A percentile compares a stretch with the other conserved stretches of the same genome.
phyloP scores from a whole-genome alignment of 2,888 invertebrate species.

The Poecilus cupreus region DNA sequence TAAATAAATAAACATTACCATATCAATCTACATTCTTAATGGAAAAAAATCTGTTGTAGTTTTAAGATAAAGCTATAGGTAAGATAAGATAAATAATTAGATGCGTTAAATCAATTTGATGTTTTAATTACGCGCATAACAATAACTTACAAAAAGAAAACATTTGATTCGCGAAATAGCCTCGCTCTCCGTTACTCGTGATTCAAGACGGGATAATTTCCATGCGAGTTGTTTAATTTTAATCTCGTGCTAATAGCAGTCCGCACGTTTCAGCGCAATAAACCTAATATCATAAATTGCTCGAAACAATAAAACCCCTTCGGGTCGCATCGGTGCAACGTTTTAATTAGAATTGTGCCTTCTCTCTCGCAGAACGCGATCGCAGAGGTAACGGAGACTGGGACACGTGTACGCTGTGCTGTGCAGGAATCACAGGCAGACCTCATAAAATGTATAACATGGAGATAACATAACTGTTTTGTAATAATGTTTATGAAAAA shows the following conservation, averaged over 20 bases:
- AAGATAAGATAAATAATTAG: slow-evolving; percentile 22
- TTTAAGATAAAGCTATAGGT: background rate
- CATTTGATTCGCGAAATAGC: background rate
- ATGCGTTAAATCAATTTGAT: slow-evolving; percentile 30
- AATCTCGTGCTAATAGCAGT: slow-evolving; percentile 52
- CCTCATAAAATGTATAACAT: slow-evolving; percentile 10
- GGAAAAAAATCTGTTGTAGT: background rate
- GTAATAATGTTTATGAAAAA: background rate
- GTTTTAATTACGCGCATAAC: slow-evolving; percentile 23
- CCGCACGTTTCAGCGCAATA: slow-evolving; percentile 51
- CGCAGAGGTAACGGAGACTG: too few relatives aligned
- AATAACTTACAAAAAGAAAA: slow-evolving; percentile 32
- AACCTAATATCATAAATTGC: slow-evolving; percentile 54
- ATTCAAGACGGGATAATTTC: slow-evolving; percentile 45
- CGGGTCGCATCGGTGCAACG: slow-evolving; percentile 51
- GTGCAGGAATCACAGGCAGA: background rate
- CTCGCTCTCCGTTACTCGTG: background rate
- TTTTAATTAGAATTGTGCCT: slow-evolving; percentile 42
- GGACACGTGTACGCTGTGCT: background rate
- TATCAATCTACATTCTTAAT: slow-evolving; percentile 34
- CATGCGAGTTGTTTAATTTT: slow-evolving; percentile 49
- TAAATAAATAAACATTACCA: slow-evolving; percentile 38
- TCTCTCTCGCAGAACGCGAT: slow-evolving; percentile 20
- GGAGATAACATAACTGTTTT: background rate
- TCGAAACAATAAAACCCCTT: slow-evolving; percentile 52